Evolutionary conservation across 2,888 invertebrate species (phyloP).

Genomic region (Eristalis tenax): DNA sequence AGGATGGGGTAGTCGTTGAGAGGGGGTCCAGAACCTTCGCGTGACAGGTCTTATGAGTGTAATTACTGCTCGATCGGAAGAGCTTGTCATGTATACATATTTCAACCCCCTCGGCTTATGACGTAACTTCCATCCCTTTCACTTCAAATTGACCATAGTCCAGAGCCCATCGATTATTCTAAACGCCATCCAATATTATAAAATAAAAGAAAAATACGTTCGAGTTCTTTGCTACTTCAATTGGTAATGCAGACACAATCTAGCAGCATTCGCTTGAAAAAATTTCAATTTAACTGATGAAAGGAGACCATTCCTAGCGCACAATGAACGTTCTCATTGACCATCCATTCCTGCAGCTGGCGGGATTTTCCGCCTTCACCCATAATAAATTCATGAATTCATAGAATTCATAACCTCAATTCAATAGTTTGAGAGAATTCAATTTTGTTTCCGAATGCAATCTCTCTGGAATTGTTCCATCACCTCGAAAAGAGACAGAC

Average conservation of each 20-base stretch:
- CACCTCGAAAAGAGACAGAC: not conserved
- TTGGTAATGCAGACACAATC: too few species aligned
- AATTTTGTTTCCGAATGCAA: conserved; percentile 38
- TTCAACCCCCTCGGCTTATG: too few species aligned
- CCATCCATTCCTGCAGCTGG: not conserved
- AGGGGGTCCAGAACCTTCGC: not conserved
- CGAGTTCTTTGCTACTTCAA: too few species aligned
- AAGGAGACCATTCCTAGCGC: not conserved
- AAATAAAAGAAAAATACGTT: too few species aligned
- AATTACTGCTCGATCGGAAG: too few species aligned
- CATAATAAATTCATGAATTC: conserved; percentile 26
- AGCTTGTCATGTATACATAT: too few species aligned
- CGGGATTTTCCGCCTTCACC: not conserved
- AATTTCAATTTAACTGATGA: not conserved
- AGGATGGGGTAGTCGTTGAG: not conserved
- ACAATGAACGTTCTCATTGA: not conserved
- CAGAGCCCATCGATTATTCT: too few species aligned
- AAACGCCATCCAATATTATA: too few species aligned
- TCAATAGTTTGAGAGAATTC: conserved; percentile 26
- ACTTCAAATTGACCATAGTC: too few species aligned
- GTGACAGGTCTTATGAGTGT: not conserved
- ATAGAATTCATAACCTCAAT: conserved; percentile 49
- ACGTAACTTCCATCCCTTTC: too few species aligned
- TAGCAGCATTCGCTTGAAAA: too few species aligned
- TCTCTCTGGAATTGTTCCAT: not conserved